Base-by-base conservation (phyloP, 2,888 invertebrate species). In the Idaea straminata region DNA sequence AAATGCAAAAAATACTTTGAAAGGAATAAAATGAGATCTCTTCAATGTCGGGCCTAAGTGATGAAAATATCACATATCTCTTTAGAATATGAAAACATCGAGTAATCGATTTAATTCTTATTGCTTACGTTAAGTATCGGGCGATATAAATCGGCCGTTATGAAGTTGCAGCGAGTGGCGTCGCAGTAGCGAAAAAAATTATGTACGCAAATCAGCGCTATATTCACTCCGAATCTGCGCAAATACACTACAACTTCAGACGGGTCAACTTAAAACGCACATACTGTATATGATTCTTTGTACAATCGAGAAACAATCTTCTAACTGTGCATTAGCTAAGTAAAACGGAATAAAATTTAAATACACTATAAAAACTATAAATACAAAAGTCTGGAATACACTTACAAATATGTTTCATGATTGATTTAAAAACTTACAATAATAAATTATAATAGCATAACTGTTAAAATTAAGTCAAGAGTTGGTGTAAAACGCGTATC, bases 41-140 rank as follows among this genome's bases (percentile, higher is more conserved):
- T 67, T 67, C 72, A 71, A 71, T 67, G 70, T 71, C 72, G 69
- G 80, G 78, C 77, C 78, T 79, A 82, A 70, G 85, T 87, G 89
- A 88, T 86, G 83, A 84, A 86, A 85, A 87, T 90, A 91, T 91
- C 90, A 90, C 88, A 91, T 83, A 74, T 83, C 78, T 82, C 76
- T 88, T 90, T 89, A 89, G 87, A 89, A 88, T 90, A 89, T 86
- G 86, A 88, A 88, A 90, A 88, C 89, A 89, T 86, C 71, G 81
- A 78, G 81, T 82, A 47, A 77, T 84, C 74, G 77, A 80, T 83
- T 82, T 75, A 74, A 78, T 81, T 72, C 74, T 87, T 87, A 88
- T 83, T 85, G 83, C 83, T 87, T 87, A 86, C 64, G 70, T 73
- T 72, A 83, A 84, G 79, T 80, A 80, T 84, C 77, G 77, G 7